These are phyloP conservation scores for Stegana nigrithorax DNA, from an alignment of 2,888 invertebrate genomes.

Conservation along the genomic window DNA sequence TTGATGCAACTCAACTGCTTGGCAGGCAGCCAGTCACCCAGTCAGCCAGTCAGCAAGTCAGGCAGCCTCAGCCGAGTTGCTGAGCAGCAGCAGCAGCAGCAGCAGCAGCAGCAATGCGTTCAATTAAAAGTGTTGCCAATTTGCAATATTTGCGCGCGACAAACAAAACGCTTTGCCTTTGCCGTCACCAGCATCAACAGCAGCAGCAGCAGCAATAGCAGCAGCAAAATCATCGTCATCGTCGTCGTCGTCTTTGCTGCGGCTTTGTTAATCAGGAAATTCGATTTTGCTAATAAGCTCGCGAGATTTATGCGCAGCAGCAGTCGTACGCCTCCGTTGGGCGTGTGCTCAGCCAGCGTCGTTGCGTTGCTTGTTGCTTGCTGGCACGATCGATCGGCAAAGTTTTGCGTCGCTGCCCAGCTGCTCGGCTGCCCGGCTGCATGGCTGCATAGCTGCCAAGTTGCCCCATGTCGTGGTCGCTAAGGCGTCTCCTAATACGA, in stretches of 20 bases:
- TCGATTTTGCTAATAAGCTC: slow-evolving; percentile 62
- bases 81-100: too few species aligned
- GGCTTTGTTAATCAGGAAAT: slow-evolving; percentile 61
- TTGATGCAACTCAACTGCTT: neutral
- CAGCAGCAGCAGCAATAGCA: slow-evolving; percentile 2
- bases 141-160: slow-evolving; percentile 4
- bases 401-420: too few species aligned
- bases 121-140: slow-evolving; percentile 34
- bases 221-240: too few species aligned
- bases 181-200: slow-evolving; percentile 10
- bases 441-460: too few species aligned
- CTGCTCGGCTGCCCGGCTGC: too few species aligned
- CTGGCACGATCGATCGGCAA: too few species aligned
- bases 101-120: slow-evolving; percentile 31
- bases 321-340: neutral
- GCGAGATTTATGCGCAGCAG: slow-evolving; percentile 3
- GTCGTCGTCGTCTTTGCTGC: neutral
- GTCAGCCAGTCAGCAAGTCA: slow-evolving; percentile 36
- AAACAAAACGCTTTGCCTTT: too few species aligned
- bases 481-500: slow-evolving; percentile 10
- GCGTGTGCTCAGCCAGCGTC: neutral
- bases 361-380: neutral
- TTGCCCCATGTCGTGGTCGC: too few species aligned
- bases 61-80: neutral
- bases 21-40: slow-evolving; percentile 11